Evolutionary conservation across 1,140 invertebrate genomes (phyloP).

Genomic region (Papilio xuthus): DNA sequence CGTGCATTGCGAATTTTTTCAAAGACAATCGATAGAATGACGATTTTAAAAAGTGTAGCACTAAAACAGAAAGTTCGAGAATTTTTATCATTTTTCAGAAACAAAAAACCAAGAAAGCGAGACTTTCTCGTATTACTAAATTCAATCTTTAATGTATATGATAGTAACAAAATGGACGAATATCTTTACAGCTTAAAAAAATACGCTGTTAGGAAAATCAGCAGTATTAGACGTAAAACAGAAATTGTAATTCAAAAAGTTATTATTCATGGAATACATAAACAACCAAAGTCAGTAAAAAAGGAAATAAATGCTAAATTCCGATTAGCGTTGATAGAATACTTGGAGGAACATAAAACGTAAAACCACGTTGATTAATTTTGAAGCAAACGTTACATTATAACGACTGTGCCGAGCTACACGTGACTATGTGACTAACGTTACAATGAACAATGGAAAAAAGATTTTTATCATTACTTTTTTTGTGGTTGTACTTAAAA

Average conservation of each 20-base stretch:
- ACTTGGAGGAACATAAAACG: conserved; percentile 41
- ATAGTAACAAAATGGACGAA: conserved; percentile 49
- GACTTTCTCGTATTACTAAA: conserved; percentile 50
- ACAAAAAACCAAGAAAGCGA: conserved; percentile 41
- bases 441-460: conserved; percentile 21
- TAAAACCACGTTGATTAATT: conserved; percentile 34
- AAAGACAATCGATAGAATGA: conserved; percentile 39
- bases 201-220: conserved; percentile 39
- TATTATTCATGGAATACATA: conserved; percentile 43
- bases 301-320: conserved; percentile 47
- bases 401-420: neutral
- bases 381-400: conserved; percentile 18
- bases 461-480: neutral
- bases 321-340: conserved; percentile 43
- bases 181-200: conserved; percentile 49
- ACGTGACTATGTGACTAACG: neutral
- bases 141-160: conserved; percentile 41
- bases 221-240: conserved; percentile 44
- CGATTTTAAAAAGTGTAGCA: conserved; percentile 32
- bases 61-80: conserved; percentile 41
- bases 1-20: conserved; percentile 42
- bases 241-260: conserved; percentile 41
- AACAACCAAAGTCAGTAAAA: conserved; percentile 37
- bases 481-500: neutral
- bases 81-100: conserved; percentile 43